phyloP scores from a whole-genome alignment of 2,888 invertebrate species.

The Apamea anceps region DNA sequence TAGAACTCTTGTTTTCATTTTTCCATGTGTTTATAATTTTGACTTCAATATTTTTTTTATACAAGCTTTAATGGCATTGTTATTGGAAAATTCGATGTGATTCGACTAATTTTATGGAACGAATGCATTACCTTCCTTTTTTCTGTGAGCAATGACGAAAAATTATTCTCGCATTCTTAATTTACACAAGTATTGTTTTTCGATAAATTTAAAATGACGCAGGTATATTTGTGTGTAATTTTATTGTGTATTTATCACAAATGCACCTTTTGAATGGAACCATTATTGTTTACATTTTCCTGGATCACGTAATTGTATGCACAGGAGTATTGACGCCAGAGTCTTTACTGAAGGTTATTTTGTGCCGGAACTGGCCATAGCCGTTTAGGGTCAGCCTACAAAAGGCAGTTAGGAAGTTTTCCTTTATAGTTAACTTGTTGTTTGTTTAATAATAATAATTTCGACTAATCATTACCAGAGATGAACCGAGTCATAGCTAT shows the following conservation, averaged over 20 bases:
- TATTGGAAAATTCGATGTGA: slow-evolving; percentile 1
- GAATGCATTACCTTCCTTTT: slow-evolving; percentile 14
- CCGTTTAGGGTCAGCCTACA: not conserved
- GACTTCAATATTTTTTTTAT: not conserved
- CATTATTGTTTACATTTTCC: slow-evolving; percentile 40
- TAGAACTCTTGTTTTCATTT: not conserved
- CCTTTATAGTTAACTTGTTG: slow-evolving; percentile 10
- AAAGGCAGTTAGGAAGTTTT: slow-evolving; percentile 7
- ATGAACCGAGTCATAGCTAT: slow-evolving; percentile 4
- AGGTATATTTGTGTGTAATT: not conserved
- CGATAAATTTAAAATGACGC: slow-evolving; percentile 10
- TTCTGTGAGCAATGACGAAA: not conserved
- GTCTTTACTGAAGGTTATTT: slow-evolving; percentile 14
- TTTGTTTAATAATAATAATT: not conserved
- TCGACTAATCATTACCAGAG: not conserved
- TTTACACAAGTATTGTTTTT: not conserved
- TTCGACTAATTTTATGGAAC: slow-evolving; percentile 1
- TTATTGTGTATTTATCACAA: not conserved
- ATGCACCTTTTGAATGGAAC: not conserved
- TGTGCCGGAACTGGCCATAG: not conserved
- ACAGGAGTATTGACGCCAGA: slow-evolving; percentile 1
- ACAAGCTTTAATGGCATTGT: not conserved
- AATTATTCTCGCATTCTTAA: slow-evolving; percentile 2
- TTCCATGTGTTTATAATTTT: not conserved
- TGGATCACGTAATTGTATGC: slow-evolving; percentile 21